phyloP scores from a whole-genome alignment of 2,888 invertebrate species.

The Shargacucullia verbasci region DNA sequence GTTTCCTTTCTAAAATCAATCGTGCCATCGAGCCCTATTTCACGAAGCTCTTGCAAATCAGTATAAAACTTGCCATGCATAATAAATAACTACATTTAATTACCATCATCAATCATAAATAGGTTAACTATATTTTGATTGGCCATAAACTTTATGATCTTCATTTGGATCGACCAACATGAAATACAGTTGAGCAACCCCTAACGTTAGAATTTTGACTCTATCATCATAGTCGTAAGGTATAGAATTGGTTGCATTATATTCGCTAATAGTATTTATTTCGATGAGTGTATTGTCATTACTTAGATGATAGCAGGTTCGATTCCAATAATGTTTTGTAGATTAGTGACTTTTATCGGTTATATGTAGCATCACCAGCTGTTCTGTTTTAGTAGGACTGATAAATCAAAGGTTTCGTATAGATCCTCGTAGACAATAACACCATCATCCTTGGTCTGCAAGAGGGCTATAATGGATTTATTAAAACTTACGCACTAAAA shows the following conservation, averaged over 20 bases:
- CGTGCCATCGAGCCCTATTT: no score
- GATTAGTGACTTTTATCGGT: conserved; percentile 47
- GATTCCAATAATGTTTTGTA: conserved; percentile 53
- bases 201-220: not conserved
- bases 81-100: conserved; percentile 27
- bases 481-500: no score
- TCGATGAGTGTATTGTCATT: conserved; percentile 38
- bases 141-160: conserved; percentile 36
- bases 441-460: no score
- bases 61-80: conserved; percentile 10
- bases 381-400: not conserved
- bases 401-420: no score
- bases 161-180: conserved; percentile 14
- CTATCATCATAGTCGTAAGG: fast-evolving
- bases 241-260: not conserved
- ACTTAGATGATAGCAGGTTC: conserved; percentile 45
- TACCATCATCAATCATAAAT: conserved; percentile 35
- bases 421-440: no score
- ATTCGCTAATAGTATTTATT: conserved; percentile 7
- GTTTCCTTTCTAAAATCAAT: no score
- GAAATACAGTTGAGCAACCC: conserved; percentile 8
- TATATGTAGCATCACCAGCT: conserved; percentile 10
- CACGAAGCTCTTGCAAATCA: conserved; percentile 1
- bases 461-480: no score
- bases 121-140: conserved; percentile 39